Evolutionary conservation across 2,113 vertebrate species (phyloP), one percentile per base, ranked within the genome.

Genomic region (Desmodus rotundus): DNA sequence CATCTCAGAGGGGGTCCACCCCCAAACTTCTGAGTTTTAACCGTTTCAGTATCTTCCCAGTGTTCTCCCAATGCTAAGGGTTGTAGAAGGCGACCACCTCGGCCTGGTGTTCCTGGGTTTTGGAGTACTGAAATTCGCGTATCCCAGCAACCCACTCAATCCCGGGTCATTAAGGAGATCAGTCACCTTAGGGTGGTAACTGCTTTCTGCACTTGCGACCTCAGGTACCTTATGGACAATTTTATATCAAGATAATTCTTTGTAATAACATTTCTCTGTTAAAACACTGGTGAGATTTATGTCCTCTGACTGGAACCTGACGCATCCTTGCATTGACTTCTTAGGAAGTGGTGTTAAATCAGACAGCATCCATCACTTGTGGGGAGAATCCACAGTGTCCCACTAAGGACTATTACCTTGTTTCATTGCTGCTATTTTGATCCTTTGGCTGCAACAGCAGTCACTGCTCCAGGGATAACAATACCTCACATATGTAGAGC

Each of bases 341-440:
- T 70, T 47, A 68, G 28, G 88, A 93, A 83, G 47, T 4, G 0
- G 16, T 36, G 73, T 82, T 86, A 70, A 89, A 47, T 90, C 85
- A 78, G 82, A 90, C 31, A 56, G 13, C 47, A 38, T 92, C 87
- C 33, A 12, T 93, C 90, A 43, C 78, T 83, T 73, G 68, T n/a
- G 85, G 90, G 86, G n/a, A 38, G 85, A 47, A 70, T 36, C 63
- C 72, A 38, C 26, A 73, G 17, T 74, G 47, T 77, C 87, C 83
- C 70, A 16, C 33, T 47, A 70, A 78, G 82, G 65, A 84, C 47
- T 36, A 58, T 86, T 80, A 61, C 56, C 54, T 86, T 77, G 74
- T 54, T 96, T 96, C 86, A 87, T 74, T 54, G 52, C 88, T 83
- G 82, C 88, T 87, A 20, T 95, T 91, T 89, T 54, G 68, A 77